Evolutionary conservation across 2,113 vertebrate species (phyloP), one percentile per base, ranked within the genome.

Genomic region (Vicugna pacos): DNA sequence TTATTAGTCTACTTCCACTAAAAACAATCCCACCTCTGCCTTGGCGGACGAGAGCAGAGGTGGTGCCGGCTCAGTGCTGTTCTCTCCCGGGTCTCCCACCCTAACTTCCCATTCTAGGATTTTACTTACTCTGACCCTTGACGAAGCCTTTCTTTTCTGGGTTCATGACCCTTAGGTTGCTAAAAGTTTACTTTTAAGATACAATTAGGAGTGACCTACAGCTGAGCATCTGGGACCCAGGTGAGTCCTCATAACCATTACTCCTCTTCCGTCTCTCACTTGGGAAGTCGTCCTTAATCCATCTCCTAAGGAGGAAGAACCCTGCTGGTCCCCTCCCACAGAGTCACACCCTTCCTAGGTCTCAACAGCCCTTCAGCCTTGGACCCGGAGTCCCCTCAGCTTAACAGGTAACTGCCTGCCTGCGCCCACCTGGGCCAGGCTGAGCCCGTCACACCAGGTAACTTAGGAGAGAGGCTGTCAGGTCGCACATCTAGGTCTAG

Each of bases 151-250:
- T 93, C 20, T 93, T 91, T 86, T 89, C 50, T 86, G 6, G 50
- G 62, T 94, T 72, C 42, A 73, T 2, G 7, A 56, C 48, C 22
- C 30, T 77, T 48, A 70, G 50, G n/a, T 7, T 64, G 50, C 30
- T 56, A 77, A 92, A 96, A 85, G 67, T 17, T 96, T 56, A 46
- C 60, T 77, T 95, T 94, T 88, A 85, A 90, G 89, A 88, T 83
- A 94, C 15, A 60, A 38, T 22, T 73, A 83, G 17, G 38, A 87
- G 30, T 62, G 50, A 80, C 35, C 52, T 86, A 67, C 38, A 75
- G 69, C 38, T 93, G 62, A 87, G 16, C 88, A n/a, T 70, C 60
- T 17, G 5, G 60, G 38, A 89, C 48, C 64, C 42, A 95, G 64
- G 32, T 38, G 20, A 28, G 35, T 84, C 28, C 19, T 75, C 38